Evolutionary conservation across 2,888 invertebrate species (phyloP), one percentile per base, ranked within the genome.

Genomic region (Monoplex corrugatus): DNA sequence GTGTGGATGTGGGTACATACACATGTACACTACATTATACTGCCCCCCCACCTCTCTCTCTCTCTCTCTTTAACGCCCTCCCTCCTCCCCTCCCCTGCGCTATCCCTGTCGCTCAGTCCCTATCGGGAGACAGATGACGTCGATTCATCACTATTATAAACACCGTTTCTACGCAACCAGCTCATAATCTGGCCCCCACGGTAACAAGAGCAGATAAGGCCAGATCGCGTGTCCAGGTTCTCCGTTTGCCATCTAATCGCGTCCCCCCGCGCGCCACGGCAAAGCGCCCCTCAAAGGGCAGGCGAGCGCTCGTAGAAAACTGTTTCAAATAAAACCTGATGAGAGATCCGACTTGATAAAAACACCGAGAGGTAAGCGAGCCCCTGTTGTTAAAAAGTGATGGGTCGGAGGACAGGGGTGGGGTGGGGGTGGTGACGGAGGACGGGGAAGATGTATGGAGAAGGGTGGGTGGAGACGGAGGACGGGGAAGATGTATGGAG

Each of bases 161-260:
- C 87, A 87, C 80, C 38, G 87, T 82, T 87, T 87, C 87, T 57
- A 82, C 82, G 87, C 87, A 87, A 82, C 82, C 57, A 40, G 28
- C 38, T 63, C 80, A 87, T 87, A 87, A 87, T 87, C 87, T 87
- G 57, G 40, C 82, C 63, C 63, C n/a, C 28, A 63, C 63, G 40
- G 82, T 87, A 87, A 68, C n/a, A 80, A 87, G 82, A 87, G 63
- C 82, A 87, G 87, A 87, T 80, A 87, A 82, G 63, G 40, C 82
- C 82, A 82, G 87, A 87, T 87, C 87, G 63, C 57, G 82, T 87
- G 87, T 57, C 87, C 40, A 35, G 13, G 2, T n/a, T 8, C 32
- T 45, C 1, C 32, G 83, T 16, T 45, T 45, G 13, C 40, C 80
- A 80, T 80, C 80, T 80, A 80, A 80, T 80, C 80, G 43, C 28